Conservation (phyloP, 1,140 invertebrate species). For the Fopius arisanus region DNA sequence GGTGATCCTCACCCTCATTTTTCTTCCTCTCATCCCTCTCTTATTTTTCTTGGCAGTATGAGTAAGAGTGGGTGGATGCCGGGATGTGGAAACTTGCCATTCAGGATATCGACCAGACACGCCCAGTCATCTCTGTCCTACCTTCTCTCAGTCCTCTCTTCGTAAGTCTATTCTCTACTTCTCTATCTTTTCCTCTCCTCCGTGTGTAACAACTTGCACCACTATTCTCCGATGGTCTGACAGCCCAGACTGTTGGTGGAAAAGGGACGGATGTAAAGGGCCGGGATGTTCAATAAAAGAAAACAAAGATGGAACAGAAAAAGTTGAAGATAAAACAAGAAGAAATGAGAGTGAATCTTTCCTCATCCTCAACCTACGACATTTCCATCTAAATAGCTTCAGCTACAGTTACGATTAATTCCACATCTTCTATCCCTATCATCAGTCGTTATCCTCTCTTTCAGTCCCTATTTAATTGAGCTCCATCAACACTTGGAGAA, state of each 20-base stretch:
- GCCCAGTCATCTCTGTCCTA: constrained; percentile 42
- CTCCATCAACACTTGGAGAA: not conserved
- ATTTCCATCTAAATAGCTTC: constrained; percentile 18
- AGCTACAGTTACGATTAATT: constrained; percentile 21
- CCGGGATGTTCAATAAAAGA: constrained; percentile 19
- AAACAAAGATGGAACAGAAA: constrained; percentile 20
- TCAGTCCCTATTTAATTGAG: not conserved
- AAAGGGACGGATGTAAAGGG: not conserved
- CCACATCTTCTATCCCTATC: not conserved
- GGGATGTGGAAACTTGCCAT: constrained; percentile 50
- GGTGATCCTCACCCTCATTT: constrained; percentile 17
- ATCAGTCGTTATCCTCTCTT: not conserved
- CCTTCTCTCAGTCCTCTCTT: not conserved
- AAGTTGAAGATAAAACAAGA: constrained; percentile 10
- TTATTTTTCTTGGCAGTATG: constrained; percentile 25
- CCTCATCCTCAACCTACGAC: not conserved
- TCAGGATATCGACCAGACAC: constrained; percentile 59
- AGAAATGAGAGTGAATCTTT: constrained; percentile 21
- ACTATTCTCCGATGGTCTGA: constrained; percentile 29
- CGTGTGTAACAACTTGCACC: constrained; percentile 17
- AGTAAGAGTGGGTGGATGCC: constrained; percentile 37
- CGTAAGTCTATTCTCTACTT: constrained; percentile 20
- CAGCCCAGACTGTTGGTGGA: not conserved
- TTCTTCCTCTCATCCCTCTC: not conserved
- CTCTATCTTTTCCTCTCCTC: constrained; percentile 23